These are phyloP conservation scores for Lacerta agilis DNA, from an alignment of 2,797 vertebrate genomes.

Conservation along the genomic window DNA sequence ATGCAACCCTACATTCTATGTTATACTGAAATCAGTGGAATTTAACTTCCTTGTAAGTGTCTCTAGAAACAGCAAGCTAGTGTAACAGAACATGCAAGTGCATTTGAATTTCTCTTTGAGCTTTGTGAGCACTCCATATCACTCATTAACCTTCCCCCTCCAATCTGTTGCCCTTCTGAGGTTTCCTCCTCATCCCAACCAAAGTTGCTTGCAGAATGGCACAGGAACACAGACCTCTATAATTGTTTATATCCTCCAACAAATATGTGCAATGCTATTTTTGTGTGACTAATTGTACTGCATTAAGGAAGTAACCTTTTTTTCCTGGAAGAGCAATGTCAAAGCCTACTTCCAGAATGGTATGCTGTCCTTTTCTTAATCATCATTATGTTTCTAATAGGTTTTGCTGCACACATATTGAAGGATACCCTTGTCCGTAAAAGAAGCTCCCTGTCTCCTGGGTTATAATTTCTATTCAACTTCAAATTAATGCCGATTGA, in stretches of 20 bases:
- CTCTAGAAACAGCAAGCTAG: neutral
- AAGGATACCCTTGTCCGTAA: neutral
- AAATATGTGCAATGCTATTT: slow-evolving; percentile 14
- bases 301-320: slow-evolving; percentile 23
- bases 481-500: neutral
- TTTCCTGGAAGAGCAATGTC: neutral
- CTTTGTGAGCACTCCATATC: slow-evolving; percentile 22
- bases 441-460: neutral
- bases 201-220: slow-evolving; percentile 30
- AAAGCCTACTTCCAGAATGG: neutral
- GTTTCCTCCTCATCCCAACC: slow-evolving; percentile 26
- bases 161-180: slow-evolving; percentile 42
- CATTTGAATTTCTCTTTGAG: slow-evolving; percentile 39
- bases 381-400: neutral
- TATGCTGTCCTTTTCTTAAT: neutral
- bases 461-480: neutral
- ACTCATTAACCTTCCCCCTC: slow-evolving; percentile 49
- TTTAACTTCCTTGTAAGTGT: neutral
- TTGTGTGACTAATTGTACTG: slow-evolving; percentile 20
- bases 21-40: neutral
- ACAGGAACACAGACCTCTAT: slow-evolving; percentile 15
- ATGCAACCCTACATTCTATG: no score
- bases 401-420: neutral
- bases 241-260: neutral
- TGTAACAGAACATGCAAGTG: slow-evolving; percentile 32